Evolutionary conservation across 2,888 invertebrate genomes (phyloP), one percentile per base, ranked within the genome.

Genomic region (Sesia apiformis): DNA sequence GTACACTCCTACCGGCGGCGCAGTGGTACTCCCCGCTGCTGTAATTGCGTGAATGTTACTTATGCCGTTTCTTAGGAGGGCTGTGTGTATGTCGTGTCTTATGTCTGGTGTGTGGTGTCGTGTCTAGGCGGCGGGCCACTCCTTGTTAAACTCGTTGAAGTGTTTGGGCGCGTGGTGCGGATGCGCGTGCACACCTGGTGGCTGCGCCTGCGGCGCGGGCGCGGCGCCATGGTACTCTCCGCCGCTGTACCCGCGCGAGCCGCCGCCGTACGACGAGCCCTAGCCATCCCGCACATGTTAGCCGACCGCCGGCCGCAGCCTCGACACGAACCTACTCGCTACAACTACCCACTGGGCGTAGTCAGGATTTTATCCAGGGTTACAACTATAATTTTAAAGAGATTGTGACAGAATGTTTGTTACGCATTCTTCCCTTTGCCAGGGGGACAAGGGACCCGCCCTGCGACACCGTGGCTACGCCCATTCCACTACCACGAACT

Each of bases 91-190:
- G 23, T 23, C 23, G 23, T 2, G 23, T 23, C 23, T 23, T 23
- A 23, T 23, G 23, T 23, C 23, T 23, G 1, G 23, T 23, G 23
- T 42, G 53, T 55, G 49, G 51, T 51, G 58, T 50, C 55, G 56
- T 53, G 54, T 55, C 70, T 90, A 90, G 66, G 90, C 89, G 84
- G 89, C 85, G 66, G 89, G 88, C 90, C 90, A 90, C 85, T 90
- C 90, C 89, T 90, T 90, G 87, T 76, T 84, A 83, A 89, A 89
- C 78, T 90, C 90, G 81, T 78, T 76, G 88, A 88, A 90, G 84
- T 90, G 90, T 86, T 90, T 90, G 81, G 87, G 90, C 79, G 90
- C 88, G 86, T 89, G 90, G 69, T 90, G 89, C 84, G 89, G 87
- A 62, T 81, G 85, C 62, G 78, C 67, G 75, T 86, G 90, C 84